phyloP scores from a whole-genome alignment of 2,797 vertebrate species.

The Anguilla obscura region DNA sequence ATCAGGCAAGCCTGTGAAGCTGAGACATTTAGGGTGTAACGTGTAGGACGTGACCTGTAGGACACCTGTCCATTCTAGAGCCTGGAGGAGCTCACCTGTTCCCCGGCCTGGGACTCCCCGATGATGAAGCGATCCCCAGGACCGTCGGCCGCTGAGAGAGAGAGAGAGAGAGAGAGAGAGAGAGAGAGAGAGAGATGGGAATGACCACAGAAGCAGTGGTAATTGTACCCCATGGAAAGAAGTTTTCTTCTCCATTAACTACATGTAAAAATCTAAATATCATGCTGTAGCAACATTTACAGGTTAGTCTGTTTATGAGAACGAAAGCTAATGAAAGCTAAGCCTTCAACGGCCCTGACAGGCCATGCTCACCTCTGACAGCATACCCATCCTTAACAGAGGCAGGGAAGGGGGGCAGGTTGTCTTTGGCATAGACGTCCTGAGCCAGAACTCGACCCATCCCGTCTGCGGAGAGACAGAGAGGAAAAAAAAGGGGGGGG shows the following conservation, averaged over 20 bases:
- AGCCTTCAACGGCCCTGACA: background rate
- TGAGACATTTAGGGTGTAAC: background rate
- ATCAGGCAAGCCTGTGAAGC: background rate
- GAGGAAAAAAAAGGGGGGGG: slow-evolving; percentile 23
- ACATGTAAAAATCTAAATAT: too few relatives aligned
- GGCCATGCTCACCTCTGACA: slow-evolving; percentile 85
- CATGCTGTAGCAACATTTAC: too few relatives aligned
- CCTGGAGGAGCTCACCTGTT: slow-evolving; percentile 80
- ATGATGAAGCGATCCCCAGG: slow-evolving; percentile 98
- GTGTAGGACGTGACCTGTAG: background rate
- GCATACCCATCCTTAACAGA: slow-evolving; percentile 98
- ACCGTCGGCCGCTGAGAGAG: slow-evolving; percentile 88
- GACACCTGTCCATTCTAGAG: background rate
- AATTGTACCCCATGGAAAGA: background rate
- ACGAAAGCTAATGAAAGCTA: background rate
- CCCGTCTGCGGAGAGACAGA: slow-evolving; percentile 76
- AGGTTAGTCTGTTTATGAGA: too few relatives aligned
- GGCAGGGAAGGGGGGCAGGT: slow-evolving; percentile 95
- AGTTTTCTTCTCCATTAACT: background rate
- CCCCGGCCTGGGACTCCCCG: slow-evolving; percentile 96
- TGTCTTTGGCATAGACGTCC: slow-evolving; percentile 99
- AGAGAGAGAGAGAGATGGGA: background rate
- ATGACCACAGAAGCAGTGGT: background rate
- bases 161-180: slow-evolving; percentile 2
- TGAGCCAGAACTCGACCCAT: slow-evolving; percentile 97